Evolutionary conservation across 2,888 invertebrate species (phyloP).

Genomic region (Lithosia quadra): DNA sequence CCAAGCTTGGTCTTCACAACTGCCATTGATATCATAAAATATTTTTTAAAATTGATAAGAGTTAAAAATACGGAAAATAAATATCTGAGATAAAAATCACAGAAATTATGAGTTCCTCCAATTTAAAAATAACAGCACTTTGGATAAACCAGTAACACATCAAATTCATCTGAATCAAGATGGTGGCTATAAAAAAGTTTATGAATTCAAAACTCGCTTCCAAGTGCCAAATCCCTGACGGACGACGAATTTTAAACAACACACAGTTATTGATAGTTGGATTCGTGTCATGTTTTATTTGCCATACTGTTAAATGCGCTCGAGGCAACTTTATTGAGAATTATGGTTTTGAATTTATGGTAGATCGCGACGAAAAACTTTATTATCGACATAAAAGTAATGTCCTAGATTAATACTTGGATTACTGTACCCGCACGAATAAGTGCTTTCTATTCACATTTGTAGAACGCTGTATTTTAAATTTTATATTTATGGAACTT

Average conservation of each 20-base stretch:
- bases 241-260: conserved; percentile 78
- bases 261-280: conserved; percentile 74
- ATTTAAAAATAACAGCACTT: conserved; percentile 16
- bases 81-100: background rate
- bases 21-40: background rate
- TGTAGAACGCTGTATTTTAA: conserved; percentile 27
- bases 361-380: conserved; percentile 46
- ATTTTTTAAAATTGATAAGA: background rate
- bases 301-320: conserved; percentile 57
- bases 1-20: background rate
- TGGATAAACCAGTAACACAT: conserved; percentile 48
- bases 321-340: conserved; percentile 37
- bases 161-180: conserved; percentile 64
- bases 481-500: conserved; percentile 30
- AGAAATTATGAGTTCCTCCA: background rate
- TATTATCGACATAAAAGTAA: conserved; percentile 45
- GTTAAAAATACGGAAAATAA: background rate
- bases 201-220: conserved; percentile 74
- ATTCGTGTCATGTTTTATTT: conserved; percentile 69
- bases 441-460: conserved; percentile 34
- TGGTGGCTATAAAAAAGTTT: conserved; percentile 69
- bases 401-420: conserved; percentile 42
- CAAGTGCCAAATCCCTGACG: conserved; percentile 81
- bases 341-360: conserved; percentile 43
- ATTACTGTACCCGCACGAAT: conserved; percentile 29